phyloP scores from a whole-genome alignment of 2,797 vertebrate species.

The Rhinella marina region DNA sequence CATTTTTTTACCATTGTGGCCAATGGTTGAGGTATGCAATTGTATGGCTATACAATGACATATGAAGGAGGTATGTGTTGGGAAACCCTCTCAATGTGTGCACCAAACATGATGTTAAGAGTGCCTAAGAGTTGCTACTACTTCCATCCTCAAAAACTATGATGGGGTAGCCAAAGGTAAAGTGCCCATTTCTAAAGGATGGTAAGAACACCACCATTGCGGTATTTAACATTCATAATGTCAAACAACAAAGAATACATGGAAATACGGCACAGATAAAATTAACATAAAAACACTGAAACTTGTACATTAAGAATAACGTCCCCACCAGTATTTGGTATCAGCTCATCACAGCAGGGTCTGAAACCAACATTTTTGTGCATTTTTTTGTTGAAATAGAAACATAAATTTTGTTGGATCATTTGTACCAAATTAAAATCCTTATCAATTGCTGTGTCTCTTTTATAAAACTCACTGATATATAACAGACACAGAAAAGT shows the following conservation, averaged over 20 bases:
- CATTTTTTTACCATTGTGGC: too few species aligned
- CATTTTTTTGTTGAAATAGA: background rate
- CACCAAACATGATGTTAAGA: too few species aligned
- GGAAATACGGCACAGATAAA: background rate
- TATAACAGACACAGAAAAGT: background rate
- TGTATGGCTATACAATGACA: background rate
- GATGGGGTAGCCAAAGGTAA: background rate
- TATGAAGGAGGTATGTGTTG: background rate
- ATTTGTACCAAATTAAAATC: background rate
- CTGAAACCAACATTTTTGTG: background rate
- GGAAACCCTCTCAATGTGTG: too few species aligned
- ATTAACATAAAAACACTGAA: constrained; percentile 7
- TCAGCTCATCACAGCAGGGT: background rate
- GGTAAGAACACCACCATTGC: background rate
- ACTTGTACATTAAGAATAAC: background rate
- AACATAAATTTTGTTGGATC: background rate
- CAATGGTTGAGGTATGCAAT: background rate
- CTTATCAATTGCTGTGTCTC: background rate
- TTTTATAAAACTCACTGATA: background rate
- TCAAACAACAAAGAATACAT: background rate
- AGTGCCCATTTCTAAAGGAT: background rate
- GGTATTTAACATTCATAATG: background rate
- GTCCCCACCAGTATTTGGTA: background rate
- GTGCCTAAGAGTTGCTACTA: background rate
- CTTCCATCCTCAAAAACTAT: background rate